phyloP scores from a whole-genome alignment of 2,113 vertebrate species.

The Paracanthobrama guichenoti region DNA sequence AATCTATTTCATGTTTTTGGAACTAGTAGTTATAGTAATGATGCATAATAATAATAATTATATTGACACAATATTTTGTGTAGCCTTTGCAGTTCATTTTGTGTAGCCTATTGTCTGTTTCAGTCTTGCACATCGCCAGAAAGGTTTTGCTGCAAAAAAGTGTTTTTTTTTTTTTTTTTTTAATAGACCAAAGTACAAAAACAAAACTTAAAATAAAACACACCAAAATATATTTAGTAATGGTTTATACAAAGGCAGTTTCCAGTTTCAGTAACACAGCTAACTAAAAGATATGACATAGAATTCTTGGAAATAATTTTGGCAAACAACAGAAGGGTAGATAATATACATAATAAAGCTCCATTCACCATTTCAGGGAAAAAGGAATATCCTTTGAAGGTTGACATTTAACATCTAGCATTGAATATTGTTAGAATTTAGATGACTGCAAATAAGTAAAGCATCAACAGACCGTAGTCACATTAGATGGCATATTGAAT shows the following conservation, averaged over 20 bases:
- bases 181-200: neutral
- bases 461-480: neutral
- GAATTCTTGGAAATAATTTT: conserved; percentile 9
- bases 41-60: neutral
- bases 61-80: neutral
- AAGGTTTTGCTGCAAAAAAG: neutral
- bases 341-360: neutral
- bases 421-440: neutral
- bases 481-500: too few species aligned
- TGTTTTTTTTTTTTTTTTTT: neutral
- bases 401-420: neutral
- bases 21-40: neutral
- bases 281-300: conserved; percentile 6
- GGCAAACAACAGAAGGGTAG: conserved; percentile 16
- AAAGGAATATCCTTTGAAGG: neutral
- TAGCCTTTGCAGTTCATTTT: neutral
- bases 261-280: conserved; percentile 52
- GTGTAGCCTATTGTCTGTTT: neutral
- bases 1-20: neutral
- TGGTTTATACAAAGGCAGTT: conserved; percentile 41
- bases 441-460: neutral
- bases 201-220: conserved; percentile 12
- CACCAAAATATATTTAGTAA: conserved; percentile 16
- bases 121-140: neutral
- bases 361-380: neutral